Evolutionary conservation across 2,888 invertebrate genomes (phyloP), one percentile per base, ranked within the genome.

Genomic region (Siphlonurus alternatus): DNA sequence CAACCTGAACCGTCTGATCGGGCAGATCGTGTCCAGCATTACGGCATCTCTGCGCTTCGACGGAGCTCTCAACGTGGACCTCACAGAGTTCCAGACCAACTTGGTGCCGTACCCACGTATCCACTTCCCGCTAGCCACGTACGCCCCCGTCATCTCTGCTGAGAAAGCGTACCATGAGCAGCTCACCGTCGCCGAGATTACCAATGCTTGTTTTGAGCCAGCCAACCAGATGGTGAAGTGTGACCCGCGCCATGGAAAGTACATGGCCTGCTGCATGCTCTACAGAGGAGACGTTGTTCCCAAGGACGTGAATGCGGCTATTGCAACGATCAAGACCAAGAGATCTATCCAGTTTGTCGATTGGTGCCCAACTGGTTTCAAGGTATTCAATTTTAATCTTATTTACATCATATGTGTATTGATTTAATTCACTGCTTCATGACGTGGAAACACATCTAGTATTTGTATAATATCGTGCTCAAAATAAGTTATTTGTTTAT

Each of bases 1-100:
- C 68, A 93, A 93, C 75, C 79, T 97, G 74, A 97, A 97, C 79
- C 82, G 96, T 72, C 82, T 97, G 71, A 95, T 97, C 72, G 94
- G 94, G 60, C 96, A 96, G 77, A 93, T 96, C 73, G 95, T 90
- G 1, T 93, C 86, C 38, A 91, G 92, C 65, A 68, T 67, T 66
- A 78, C 78, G 2, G 79, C 79, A 1, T 79, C 78, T 5, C 73
- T 79, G 53, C 74, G 79, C 23, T 79, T 79, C 69, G 78, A 76
- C 69, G 79, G 78, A 59, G 78, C 79, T 23, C 73, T 79, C 61
- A 80, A 79, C 70, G 79, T 79, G n/a, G 79, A 79, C 69, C 71
- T 79, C 65, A 79, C 76, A 25, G 79, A 79, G 69, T 79, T 80
- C 71, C 79, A 79, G 71, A 76, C 76, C 65, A 74, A 74, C 68